These are phyloP conservation scores for Cossypha caffra DNA, from an alignment of 2,797 vertebrate species.

Conservation along the genomic window DNA sequence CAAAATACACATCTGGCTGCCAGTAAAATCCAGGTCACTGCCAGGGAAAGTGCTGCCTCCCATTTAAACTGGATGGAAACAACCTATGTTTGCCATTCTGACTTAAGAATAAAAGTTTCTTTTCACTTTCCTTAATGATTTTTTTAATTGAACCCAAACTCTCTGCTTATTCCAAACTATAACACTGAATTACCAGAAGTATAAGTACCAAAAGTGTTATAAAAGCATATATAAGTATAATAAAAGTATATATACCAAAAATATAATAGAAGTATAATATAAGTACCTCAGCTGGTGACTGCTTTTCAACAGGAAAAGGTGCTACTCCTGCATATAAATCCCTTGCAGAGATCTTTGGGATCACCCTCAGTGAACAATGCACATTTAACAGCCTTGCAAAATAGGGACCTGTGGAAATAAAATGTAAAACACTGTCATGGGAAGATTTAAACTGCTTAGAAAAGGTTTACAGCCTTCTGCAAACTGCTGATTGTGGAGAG, in stretches of 20 bases:
- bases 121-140: not conserved
- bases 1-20: not conserved
- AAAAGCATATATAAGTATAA: no score
- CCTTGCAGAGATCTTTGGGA: not conserved
- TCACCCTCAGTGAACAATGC: not conserved
- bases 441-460: not conserved
- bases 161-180: not conserved
- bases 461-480: not conserved
- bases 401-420: not conserved
- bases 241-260: no score
- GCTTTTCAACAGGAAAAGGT: not conserved
- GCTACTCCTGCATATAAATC: not conserved
- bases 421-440: rapidly evolving
- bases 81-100: not conserved
- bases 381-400: not conserved
- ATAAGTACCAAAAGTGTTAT: not conserved
- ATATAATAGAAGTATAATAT: no score
- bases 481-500: not conserved
- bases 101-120: not conserved
- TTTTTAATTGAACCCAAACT: not conserved
- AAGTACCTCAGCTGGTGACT: not conserved
- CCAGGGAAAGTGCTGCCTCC: not conserved
- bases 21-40: not conserved
- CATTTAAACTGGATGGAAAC: not conserved
- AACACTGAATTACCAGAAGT: not conserved